Percentiles rank a stretch among this genome's conserved stretches.
These are phyloP conservation scores for Muscicapa adusta DNA, from an alignment of 2,113 vertebrate species.

Conservation along the genomic window DNA sequence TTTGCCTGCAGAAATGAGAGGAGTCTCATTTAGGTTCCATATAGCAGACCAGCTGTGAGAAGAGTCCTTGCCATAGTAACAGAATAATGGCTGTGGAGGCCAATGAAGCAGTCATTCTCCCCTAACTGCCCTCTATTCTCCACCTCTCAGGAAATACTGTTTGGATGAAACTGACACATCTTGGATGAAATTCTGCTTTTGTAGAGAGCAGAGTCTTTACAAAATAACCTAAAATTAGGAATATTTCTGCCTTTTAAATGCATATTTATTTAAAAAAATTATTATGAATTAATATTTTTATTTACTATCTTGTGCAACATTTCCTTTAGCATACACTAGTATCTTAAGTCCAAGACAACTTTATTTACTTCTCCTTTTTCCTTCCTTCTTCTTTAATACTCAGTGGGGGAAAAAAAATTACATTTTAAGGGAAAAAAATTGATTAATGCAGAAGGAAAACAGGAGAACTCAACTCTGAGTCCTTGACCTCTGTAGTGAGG, in stretches of 20 bases:
- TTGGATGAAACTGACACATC: neutral
- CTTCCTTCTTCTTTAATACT: neutral
- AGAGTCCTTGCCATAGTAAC: neutral
- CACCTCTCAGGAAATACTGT: neutral
- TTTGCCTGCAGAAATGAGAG: neutral
- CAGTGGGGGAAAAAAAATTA: too few relatives aligned
- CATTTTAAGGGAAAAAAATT: neutral
- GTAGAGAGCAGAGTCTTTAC: neutral
- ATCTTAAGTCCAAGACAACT: neutral
- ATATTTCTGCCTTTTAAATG: neutral
- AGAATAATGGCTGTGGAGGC: neutral
- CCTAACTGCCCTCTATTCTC: neutral
- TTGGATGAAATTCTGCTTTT: neutral
- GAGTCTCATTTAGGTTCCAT: neutral
- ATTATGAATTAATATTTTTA: neutral
- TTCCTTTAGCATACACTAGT: neutral
- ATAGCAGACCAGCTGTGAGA: neutral
- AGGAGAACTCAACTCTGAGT: neutral
- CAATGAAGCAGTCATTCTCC: neutral
- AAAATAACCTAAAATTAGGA: neutral
- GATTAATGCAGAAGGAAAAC: neutral
- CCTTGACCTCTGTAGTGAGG: neutral
- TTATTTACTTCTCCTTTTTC: neutral
- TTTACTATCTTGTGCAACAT: neutral
- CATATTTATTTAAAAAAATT: neutral